These are phyloP conservation scores for Chelon auratus DNA, from an alignment of 2,797 vertebrate species.

Conservation along the genomic window DNA sequence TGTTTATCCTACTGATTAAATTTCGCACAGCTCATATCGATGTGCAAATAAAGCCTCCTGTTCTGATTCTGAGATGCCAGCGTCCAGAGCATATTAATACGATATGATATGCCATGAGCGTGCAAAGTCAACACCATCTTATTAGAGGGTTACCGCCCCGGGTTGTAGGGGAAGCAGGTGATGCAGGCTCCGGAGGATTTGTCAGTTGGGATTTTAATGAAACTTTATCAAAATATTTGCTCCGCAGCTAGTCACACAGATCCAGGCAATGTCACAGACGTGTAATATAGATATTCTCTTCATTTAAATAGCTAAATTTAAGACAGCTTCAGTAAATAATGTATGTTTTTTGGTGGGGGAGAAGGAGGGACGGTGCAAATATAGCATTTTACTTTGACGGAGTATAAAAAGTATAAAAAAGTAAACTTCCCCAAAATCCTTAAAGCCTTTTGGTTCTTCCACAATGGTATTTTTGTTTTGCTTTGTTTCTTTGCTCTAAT, in stretches of 20 bases:
- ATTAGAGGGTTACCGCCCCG: slow-evolving; percentile 76
- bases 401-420: slow-evolving; percentile 31
- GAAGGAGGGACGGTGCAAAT: slow-evolving; percentile 30
- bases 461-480: slow-evolving; percentile 55
- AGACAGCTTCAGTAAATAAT: slow-evolving; percentile 15
- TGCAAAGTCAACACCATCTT: slow-evolving; percentile 80
- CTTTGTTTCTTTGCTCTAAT: slow-evolving; percentile 61
- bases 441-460: slow-evolving; percentile 45
- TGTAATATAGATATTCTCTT: slow-evolving; percentile 59
- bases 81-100: slow-evolving; percentile 86
- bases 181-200: slow-evolving; percentile 77
- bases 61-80: slow-evolving; percentile 73
- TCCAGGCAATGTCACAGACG: slow-evolving; percentile 48
- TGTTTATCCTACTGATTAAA: slow-evolving; percentile 88
- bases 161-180: slow-evolving; percentile 44
- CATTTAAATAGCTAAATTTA: slow-evolving; percentile 42
- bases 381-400: slow-evolving; percentile 26
- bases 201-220: slow-evolving; percentile 81
- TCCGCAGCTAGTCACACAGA: slow-evolving; percentile 60
- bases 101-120: slow-evolving; percentile 70
- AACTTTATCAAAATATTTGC: slow-evolving; percentile 81
- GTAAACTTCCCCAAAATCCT: slow-evolving; percentile 45
- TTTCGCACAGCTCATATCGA: slow-evolving; percentile 84
- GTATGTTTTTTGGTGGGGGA: slow-evolving; percentile 1
- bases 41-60: slow-evolving; percentile 86